Base-by-base conservation (phyloP, 1,140 invertebrate genomes). In the Drosophila leontia region DNA sequence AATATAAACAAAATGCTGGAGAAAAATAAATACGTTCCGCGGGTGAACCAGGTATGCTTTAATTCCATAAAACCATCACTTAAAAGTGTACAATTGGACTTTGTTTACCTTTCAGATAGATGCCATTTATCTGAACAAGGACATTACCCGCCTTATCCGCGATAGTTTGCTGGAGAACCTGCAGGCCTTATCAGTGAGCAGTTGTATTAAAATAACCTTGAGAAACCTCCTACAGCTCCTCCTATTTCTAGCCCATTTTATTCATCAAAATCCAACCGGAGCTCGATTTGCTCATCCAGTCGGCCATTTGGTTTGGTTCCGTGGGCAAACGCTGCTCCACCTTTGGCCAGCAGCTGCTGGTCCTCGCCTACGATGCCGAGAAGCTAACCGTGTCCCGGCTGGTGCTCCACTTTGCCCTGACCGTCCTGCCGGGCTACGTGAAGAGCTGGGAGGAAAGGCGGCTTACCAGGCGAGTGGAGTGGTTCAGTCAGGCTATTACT, bases 301-400 rank as follows among this genome's bases (percentile, higher is more conserved):
- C 94, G 47, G 93, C 94, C 63, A 93, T 95, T 69, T 95, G 94
- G 91, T 93, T 94, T 82, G 94, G 94, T 68, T 95, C 94, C 29
- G 79, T 95, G 15, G 93, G 92, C 48, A 90, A 94, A 67, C 92
- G 93, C 48, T 93, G 93, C 55, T 93, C 93, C 37, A 95, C 94
- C 41, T 95, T 95, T 93, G 95, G 95, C 0, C 95, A 95, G 68
- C 94, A 95, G 62, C 93, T 95, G 77, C 80, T 95, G 15, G 94
- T 94, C 8, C 80, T 95, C 7, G 94, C 94, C 65, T 95, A 95
- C 79, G 94, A 94, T 75, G 82, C 92, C 23, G 93, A 94, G 39
- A 93, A 94, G 62, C 87, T 94, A 41, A 93, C 94, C 3, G 92
- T 86, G 41, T 93, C 92, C 9, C 93, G 94, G 76, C 57, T 95